Evolutionary conservation across 2,797 vertebrate species (phyloP).

Genomic region (Enteromius treurensis): DNA sequence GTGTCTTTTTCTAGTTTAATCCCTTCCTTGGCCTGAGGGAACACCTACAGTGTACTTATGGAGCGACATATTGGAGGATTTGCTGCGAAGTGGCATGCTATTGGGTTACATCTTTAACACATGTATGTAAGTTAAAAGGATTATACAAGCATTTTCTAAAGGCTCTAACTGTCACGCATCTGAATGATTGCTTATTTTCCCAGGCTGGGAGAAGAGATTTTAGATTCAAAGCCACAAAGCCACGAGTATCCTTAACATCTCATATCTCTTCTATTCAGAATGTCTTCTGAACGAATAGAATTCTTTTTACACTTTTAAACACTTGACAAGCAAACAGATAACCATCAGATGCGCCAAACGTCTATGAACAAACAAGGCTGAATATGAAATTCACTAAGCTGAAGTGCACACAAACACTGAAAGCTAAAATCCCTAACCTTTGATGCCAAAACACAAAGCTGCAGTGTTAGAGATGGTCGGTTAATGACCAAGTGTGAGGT

Average conservation of each 20-base stretch:
- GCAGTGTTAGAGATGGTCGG: constrained; percentile 69
- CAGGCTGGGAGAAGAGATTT: constrained; percentile 15
- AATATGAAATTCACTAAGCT: constrained; percentile 20
- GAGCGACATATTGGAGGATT: constrained; percentile 7
- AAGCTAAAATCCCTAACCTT: constrained; percentile 21
- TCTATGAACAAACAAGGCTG: constrained; percentile 14
- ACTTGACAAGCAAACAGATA: constrained; percentile 31
- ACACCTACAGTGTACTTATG: constrained; percentile 8
- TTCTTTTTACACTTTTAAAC: constrained; percentile 31
- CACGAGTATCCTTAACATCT: constrained; percentile 36
- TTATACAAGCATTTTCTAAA: constrained; percentile 6
- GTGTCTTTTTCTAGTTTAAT: constrained; percentile 23
- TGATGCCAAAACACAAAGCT: constrained; percentile 62
- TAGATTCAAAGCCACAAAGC: constrained; percentile 18
- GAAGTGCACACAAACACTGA: constrained; percentile 18
- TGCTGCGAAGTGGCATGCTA: background rate
- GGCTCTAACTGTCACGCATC: constrained; percentile 21
- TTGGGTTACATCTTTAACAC: constrained; percentile 9
- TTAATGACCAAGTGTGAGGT: constrained; percentile 71
- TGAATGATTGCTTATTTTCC: constrained; percentile 26
- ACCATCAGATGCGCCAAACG: constrained; percentile 17
- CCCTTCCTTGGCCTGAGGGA: constrained; percentile 23
- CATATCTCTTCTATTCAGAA: constrained; percentile 10
- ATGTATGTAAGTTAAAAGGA: background rate
- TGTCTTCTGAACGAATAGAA: constrained; percentile 6